These are phyloP conservation scores for Vannuccia rotundouncinata DNA, from an alignment of 2,888 invertebrate species.

Conservation along the genomic window DNA sequence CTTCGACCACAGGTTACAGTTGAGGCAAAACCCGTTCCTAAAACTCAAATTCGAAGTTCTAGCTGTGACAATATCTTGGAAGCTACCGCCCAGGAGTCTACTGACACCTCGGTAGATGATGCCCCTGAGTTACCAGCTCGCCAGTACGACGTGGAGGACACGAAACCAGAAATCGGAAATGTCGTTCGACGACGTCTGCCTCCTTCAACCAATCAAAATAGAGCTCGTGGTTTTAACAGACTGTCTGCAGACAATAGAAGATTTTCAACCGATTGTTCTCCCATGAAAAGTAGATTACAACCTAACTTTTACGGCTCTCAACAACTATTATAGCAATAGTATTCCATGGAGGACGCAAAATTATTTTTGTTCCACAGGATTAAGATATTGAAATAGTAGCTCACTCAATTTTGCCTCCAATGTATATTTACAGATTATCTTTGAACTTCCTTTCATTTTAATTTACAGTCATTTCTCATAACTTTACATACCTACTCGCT, in stretches of 20 bases:
- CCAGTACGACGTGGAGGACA: background rate
- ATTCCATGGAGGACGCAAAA: too few species aligned
- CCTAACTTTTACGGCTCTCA: conserved; percentile 5
- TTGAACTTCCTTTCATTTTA: too few species aligned
- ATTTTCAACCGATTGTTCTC: conserved; percentile 19
- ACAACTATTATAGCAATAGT: background rate
- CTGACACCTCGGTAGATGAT: background rate
- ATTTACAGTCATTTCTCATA: too few species aligned
- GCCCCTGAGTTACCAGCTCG: background rate
- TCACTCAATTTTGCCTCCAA: too few species aligned
- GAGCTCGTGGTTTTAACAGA: background rate
- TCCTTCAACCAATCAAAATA: background rate
- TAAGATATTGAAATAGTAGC: too few species aligned
- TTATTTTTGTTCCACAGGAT: too few species aligned
- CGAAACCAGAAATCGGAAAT: conserved; percentile 1
- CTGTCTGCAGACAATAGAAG: background rate
- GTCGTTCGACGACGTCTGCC: background rate
- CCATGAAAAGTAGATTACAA: conserved; percentile 9
- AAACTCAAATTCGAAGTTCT: conserved; percentile 7
- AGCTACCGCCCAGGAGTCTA: background rate
- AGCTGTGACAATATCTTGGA: conserved; percentile 16
- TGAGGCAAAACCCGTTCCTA: background rate
- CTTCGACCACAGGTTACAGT: background rate
- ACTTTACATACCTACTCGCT: too few species aligned
- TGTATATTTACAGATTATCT: too few species aligned